These are phyloP conservation scores for Clytia hemisphaerica DNA, from an alignment of 30 jellyfish, hydroid and myxozoan genomes.

Conservation along the genomic window DNA sequence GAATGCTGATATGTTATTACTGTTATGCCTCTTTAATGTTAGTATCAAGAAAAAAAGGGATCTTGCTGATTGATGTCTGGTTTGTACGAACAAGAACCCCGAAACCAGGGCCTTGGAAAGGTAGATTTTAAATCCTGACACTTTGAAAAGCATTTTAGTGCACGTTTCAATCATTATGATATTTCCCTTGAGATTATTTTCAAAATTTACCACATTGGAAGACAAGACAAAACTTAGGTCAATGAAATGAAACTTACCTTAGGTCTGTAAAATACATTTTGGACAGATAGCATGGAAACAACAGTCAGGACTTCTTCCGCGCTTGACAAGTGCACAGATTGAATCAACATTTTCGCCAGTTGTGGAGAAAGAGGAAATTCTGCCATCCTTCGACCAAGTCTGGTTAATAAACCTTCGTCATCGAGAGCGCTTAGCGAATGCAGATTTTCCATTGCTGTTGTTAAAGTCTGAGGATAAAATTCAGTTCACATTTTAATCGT, in stretches of 20 bases:
- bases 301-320: constrained; percentile 89
- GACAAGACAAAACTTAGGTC: not conserved
- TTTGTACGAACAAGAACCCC: too few species aligned
- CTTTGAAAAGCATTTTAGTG: too few species aligned
- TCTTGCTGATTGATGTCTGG: too few species aligned
- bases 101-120: too few species aligned
- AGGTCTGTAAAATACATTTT: constrained; percentile 89
- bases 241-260: constrained; percentile 66
- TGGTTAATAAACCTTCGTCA: constrained; percentile 95
- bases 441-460: constrained; percentile 92
- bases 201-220: not conserved
- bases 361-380: constrained; percentile 95
- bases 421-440: constrained; percentile 95
- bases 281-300: constrained; percentile 95
- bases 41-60: too few species aligned
- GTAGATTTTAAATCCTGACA: too few species aligned
- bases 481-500: not conserved
- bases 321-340: constrained; percentile 94
- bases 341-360: constrained; percentile 88
- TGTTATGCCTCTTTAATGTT: too few species aligned
- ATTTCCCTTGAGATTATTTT: too few species aligned
- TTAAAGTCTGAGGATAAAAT: constrained; percentile 59
- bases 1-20: too few species aligned
- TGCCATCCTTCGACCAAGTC: constrained; percentile 98
- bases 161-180: too few species aligned